Conservation (phyloP, 2,797 vertebrate species). For the Ciconia nigra region DNA sequence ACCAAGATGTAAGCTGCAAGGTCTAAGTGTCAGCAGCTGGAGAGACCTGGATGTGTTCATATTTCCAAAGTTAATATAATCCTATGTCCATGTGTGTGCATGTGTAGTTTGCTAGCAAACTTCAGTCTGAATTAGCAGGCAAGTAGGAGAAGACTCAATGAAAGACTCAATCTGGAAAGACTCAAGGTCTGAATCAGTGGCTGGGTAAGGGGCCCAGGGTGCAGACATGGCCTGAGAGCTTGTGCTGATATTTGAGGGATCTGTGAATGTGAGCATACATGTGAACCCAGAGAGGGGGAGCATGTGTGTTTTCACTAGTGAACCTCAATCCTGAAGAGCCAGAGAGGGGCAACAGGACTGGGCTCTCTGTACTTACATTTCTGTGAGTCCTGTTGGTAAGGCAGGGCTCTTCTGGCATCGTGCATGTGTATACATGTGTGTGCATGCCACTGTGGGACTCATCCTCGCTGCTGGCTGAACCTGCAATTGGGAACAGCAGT, state of each 20-base stretch:
- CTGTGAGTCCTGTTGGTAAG: neutral
- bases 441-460: neutral
- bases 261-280: neutral
- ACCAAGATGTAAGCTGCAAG: neutral
- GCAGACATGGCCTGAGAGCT: neutral
- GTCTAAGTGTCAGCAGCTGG: neutral
- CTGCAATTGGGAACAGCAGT: neutral
- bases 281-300: neutral
- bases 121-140: neutral
- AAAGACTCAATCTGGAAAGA: neutral
- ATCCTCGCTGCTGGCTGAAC: neutral
- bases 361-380: neutral
- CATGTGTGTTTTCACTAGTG: neutral
- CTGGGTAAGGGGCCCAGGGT: neutral
- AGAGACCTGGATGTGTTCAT: neutral
- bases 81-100: neutral
- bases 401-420: accelerated
- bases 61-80: neutral
- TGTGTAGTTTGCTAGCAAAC: neutral
- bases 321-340: neutral
- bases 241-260: neutral
- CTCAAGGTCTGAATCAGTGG: neutral
- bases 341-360: neutral
- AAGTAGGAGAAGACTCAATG: neutral
- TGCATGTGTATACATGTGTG: too few species aligned